Percentiles rank a stretch among this genome's conserved stretches.
These are phyloP conservation scores for Alcedo atthis DNA, from an alignment of 2,797 vertebrate species.

Conservation along the genomic window DNA sequence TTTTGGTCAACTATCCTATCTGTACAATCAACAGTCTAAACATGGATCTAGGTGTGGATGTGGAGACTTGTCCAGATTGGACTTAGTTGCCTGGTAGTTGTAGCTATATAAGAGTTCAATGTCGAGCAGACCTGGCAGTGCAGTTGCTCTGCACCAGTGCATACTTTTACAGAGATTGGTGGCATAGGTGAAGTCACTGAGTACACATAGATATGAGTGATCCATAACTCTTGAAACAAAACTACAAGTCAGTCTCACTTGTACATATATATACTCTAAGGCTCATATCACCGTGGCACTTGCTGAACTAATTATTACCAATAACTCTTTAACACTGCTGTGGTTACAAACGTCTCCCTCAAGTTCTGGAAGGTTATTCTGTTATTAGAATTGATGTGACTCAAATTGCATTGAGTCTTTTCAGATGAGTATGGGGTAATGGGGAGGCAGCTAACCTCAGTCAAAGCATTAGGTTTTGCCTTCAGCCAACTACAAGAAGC, in stretches of 20 bases:
- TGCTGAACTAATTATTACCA: neutral
- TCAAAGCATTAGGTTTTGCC: neutral
- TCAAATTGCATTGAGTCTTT: neutral
- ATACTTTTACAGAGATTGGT: neutral
- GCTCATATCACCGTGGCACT: neutral
- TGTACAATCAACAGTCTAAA: neutral
- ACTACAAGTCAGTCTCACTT: rapidly evolving
- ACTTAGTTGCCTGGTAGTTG: neutral
- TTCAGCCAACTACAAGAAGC: neutral
- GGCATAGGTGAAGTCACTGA: neutral
- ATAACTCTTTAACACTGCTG: neutral
- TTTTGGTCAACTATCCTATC: neutral
- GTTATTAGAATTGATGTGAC: neutral
- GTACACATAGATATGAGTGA: neutral
- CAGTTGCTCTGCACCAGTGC: neutral
- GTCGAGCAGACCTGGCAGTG: neutral
- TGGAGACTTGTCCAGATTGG: neutral
- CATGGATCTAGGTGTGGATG: neutral
- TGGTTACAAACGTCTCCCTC: rapidly evolving
- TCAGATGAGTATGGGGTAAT: neutral
- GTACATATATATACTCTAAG: neutral
- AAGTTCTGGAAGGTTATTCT: neutral
- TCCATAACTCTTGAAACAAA: neutral
- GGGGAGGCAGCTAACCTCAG: neutral
- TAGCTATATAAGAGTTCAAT: rapidly evolving